These are phyloP conservation scores for Chloropsis hardwickii DNA, from an alignment of 2,113 vertebrate species.

Conservation along the genomic window DNA sequence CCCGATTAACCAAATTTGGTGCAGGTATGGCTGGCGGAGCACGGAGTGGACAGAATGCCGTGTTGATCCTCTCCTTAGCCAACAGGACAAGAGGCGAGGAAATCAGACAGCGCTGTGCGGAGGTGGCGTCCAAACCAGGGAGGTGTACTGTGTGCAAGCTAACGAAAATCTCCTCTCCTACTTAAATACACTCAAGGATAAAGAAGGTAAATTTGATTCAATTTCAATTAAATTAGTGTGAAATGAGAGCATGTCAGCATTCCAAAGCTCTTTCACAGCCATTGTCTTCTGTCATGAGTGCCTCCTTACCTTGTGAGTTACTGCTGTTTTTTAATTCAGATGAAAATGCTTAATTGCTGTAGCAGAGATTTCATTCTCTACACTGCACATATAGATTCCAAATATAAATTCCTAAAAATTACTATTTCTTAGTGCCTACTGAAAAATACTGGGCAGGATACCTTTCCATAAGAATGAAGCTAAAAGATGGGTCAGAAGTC, in stretches of 20 bases:
- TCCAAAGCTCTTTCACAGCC: neutral
- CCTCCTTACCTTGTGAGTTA: neutral
- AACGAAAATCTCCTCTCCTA: conserved; percentile 83
- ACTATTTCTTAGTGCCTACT: neutral
- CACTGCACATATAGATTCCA: neutral
- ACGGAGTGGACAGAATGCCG: conserved; percentile 94
- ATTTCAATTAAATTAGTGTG: neutral
- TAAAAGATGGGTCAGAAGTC: neutral
- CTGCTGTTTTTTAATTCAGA: neutral
- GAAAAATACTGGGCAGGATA: neutral
- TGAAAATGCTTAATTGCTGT: neutral
- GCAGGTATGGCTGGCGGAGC: conserved; percentile 88
- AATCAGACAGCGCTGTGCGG: conserved; percentile 93
- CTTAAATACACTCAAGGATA: conserved; percentile 77
- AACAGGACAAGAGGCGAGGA: conserved; percentile 89
- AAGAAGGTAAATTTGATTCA: conserved; percentile 79
- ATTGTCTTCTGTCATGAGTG: neutral
- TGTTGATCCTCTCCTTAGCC: conserved; percentile 88
- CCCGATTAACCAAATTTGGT: neutral
- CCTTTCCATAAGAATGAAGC: neutral
- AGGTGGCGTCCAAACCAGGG: conserved; percentile 89
- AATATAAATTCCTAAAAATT: neutral
- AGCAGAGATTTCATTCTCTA: neutral
- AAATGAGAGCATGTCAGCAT: neutral
- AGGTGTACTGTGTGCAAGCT: conserved; percentile 88